These are phyloP conservation scores for Sycophila texana DNA, from an alignment of 2,888 invertebrate species.

Conservation along the genomic window DNA sequence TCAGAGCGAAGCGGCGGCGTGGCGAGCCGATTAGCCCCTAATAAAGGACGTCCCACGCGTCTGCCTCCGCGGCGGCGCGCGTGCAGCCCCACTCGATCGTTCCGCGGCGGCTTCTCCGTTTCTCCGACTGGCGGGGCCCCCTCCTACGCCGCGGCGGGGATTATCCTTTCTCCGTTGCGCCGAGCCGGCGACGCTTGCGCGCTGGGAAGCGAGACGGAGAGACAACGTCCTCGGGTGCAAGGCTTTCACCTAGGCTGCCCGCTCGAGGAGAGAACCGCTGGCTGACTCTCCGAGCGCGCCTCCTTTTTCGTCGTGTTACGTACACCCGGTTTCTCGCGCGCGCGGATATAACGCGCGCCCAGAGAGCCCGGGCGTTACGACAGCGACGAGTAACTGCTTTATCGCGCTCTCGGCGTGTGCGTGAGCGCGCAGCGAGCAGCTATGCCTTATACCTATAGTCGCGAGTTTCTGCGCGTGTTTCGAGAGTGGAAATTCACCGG, in stretches of 20 bases:
- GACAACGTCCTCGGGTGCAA: constrained; percentile 14
- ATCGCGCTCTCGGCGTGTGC: too few relatives aligned
- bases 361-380: too few relatives aligned
- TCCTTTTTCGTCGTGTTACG: too few relatives aligned
- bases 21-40: constrained; percentile 40
- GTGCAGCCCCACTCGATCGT: background rate
- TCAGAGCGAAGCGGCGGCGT: constrained; percentile 10
- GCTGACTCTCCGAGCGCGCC: background rate
- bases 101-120: constrained; percentile 5
- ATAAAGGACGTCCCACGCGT: constrained; percentile 31
- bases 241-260: constrained; percentile 15
- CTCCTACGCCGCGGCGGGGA: constrained; percentile 11
- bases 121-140: background rate
- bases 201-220: background rate
- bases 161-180: constrained; percentile 43
- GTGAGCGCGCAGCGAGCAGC: too few relatives aligned
- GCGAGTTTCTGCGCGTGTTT: background rate
- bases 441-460: background rate
- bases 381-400: too few relatives aligned
- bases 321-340: too few relatives aligned
- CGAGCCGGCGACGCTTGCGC: constrained; percentile 14
- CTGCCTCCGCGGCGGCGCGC: background rate
- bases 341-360: too few relatives aligned
- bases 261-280: background rate
- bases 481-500: too few relatives aligned